phyloP scores from a whole-genome alignment of 2,113 vertebrate species.

The Muntiacus reevesi region DNA sequence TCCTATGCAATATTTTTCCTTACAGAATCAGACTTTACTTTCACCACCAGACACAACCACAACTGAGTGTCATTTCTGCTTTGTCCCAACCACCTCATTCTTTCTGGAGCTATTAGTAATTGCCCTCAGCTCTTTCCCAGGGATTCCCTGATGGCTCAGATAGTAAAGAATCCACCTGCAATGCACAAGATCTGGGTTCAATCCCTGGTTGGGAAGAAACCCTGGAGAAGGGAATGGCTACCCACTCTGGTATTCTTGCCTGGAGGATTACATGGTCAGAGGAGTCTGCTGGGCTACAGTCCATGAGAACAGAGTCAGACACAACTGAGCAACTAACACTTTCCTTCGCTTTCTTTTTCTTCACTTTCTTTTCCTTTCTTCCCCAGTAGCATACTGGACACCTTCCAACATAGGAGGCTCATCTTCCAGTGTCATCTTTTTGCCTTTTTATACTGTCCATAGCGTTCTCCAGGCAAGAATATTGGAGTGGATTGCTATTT shows the following conservation, averaged over 20 bases:
- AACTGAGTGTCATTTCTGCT: not conserved
- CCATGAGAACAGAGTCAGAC: not conserved
- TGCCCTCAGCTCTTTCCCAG: not conserved
- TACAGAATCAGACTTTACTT: not conserved
- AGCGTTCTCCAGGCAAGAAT: not conserved
- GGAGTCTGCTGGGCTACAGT: not conserved
- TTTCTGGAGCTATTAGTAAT: not conserved
- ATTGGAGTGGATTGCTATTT: not conserved
- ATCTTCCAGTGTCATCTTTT: not conserved
- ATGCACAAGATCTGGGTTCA: not conserved
- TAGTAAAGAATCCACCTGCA: not conserved
- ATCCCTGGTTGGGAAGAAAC: not conserved
- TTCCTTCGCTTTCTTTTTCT: not conserved
- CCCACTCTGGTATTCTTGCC: not conserved
- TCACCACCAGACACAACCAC: not conserved
- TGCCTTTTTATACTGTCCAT: not conserved
- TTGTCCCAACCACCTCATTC: not conserved
- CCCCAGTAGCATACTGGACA: not conserved
- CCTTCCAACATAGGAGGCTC: not conserved
- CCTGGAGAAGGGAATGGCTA: not conserved
- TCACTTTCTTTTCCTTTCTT: not conserved
- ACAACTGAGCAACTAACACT: not conserved
- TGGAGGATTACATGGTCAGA: not conserved
- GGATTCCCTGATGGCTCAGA: not conserved
- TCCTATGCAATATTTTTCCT: not conserved